Evolutionary conservation across 2,797 vertebrate species (phyloP), one percentile per base, ranked within the genome.

Genomic region (Lacerta viridis): DNA sequence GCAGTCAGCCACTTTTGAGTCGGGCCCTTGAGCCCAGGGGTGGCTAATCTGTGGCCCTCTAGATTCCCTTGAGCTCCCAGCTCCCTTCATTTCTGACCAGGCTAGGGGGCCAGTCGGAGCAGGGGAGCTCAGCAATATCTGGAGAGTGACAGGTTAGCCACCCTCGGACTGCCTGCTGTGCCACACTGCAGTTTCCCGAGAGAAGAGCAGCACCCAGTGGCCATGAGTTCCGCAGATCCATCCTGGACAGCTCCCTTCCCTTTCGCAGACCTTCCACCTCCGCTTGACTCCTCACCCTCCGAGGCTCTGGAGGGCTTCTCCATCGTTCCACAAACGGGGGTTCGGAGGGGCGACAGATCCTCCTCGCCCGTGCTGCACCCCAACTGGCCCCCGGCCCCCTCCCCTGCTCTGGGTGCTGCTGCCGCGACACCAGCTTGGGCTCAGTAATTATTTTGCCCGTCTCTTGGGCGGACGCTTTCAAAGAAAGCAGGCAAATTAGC

Each of bases 401-500:
- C 50, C 50, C 11, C 50, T 50, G 50, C 11, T 13, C 46, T 13
- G 46, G 50, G 3, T 50, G 50, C 25, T 29, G 27, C 43, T 50
- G 2, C 29, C 4, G 23, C 7, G n/a, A 33, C 64, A 33, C 33
- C 0, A 0, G 90, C 92, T 89, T 89, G 87, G 92, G 93, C 94
- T 90, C 92, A 61, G 11, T 36, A 33, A 10, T 46, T 68, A 23
- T 27, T 55, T 27, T 92, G 91, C 91, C 7, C 1, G 18, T 93
- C 92, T 94, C 93, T 84, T 68, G 93, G 93, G 93, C 93, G 91
- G 94, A 93, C 92, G 13, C 33, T 74, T 74, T 20, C 36, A 74
- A 74, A 74, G 13, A 93, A 91, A 93, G 84, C 90, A 92, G 94
- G 93, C 94, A 95, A 95, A 95, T 95, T 95, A 94, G 93, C 93